Percentiles rank a stretch among this genome's conserved stretches.
phyloP scores from a whole-genome alignment of 2,797 vertebrate species.

The Leucoraja ocellata region DNA sequence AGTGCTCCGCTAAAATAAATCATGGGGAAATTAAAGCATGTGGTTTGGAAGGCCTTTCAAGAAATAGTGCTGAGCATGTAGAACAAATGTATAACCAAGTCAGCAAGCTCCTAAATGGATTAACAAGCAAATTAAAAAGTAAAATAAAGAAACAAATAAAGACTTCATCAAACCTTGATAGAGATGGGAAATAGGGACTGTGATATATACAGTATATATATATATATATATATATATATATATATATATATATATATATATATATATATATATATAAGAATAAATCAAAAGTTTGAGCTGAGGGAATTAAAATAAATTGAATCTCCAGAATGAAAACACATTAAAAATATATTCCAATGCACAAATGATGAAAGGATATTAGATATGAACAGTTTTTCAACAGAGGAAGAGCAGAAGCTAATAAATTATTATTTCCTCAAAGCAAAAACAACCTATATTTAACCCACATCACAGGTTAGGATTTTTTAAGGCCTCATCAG shows the following conservation, averaged over 20 bases:
- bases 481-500: background rate
- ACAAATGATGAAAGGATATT: background rate
- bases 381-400: background rate
- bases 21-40: background rate
- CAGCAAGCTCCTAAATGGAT: background rate
- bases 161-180: background rate
- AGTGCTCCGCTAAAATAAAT: background rate
- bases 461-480: too few species aligned
- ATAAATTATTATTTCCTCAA: background rate
- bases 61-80: background rate
- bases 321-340: background rate
- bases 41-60: slow-evolving; percentile 19
- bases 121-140: background rate
- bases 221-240: too few species aligned
- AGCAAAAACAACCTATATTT: background rate
- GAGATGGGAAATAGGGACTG: background rate
- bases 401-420: background rate
- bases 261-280: background rate
- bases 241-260: too few species aligned
- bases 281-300: background rate
- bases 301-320: background rate
- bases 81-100: background rate
- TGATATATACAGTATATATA: too few species aligned
- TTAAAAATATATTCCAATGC: background rate
- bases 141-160: background rate